A percentile compares a stretch with the other conserved stretches of the same genome.
These are phyloP conservation scores for Bombycilla garrulus DNA, from an alignment of 2,113 vertebrate species.

Conservation along the genomic window DNA sequence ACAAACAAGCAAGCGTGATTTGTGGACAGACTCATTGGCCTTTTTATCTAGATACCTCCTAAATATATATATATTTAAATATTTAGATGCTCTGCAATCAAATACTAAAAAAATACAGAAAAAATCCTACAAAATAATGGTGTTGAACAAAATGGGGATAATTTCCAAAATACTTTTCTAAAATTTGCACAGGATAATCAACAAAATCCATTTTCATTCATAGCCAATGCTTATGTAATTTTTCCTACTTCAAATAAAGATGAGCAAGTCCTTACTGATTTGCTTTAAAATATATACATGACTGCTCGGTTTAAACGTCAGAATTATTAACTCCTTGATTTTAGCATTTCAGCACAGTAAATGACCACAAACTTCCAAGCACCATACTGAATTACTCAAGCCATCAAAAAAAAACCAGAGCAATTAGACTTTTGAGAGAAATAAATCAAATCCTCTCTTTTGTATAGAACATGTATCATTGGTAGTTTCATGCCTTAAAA, in stretches of 20 bases:
- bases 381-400: not conserved
- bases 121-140: not conserved
- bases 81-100: not conserved
- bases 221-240: not conserved
- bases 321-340: not conserved
- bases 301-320: not conserved
- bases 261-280: not conserved
- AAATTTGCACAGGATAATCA: not conserved
- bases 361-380: not conserved
- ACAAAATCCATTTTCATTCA: not conserved
- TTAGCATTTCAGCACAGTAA: not conserved
- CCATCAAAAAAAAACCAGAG: not conserved
- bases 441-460: not conserved
- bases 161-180: not conserved
- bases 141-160: not conserved
- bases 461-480: not conserved
- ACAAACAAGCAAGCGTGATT: not conserved
- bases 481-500: not conserved
- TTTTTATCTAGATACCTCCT: not conserved
- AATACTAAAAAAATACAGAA: not conserved
- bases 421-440: not conserved
- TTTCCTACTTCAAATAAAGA: not conserved
- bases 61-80: fast-evolving
- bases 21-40: not conserved
- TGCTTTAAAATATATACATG: not conserved